Evolutionary conservation across 2,797 vertebrate genomes (phyloP), one percentile per base, ranked within the genome.

Genomic region (Aeoliscus strigatus): DNA sequence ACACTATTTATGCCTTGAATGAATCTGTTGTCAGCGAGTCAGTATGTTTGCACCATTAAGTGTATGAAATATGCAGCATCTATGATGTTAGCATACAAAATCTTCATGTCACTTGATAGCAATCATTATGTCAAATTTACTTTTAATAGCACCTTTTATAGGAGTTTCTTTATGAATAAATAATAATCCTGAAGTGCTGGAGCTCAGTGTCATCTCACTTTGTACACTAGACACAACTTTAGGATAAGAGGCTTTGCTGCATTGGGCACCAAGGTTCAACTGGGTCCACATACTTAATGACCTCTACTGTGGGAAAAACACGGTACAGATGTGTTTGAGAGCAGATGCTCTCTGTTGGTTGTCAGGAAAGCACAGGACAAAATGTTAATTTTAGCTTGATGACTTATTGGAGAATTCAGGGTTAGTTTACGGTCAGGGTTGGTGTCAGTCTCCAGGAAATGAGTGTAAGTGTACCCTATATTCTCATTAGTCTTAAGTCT

Each of bases 81-180:
- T 24, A 39, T 7, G 16, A 45, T 14, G 28, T 17, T 29, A 26
- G 57, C 31, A 54, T 48, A 15, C 28, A 56, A 34, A 58, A 40
- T 1, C 14, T 49, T 27, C 21, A 10, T 31, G n/a, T n/a, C n/a
- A n/a, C 14, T 36, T 29, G n/a, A 63, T 40, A 3, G 41, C 21
- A 39, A 30, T 30, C 16, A 28, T 21, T 32, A 30, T 16, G 38
- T 31, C 41, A 47, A 30, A 30, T 44, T 18, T 12, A 37, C 37
- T 53, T 51, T 66, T 47, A 52, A 66, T 39, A 43, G 51, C 9
- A 17, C 14, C 49, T 57, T 25, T 71, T 44, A 66, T 49, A 71
- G 68, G 70, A 67, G 32, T 69, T 52, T 42, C 62, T 1, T 8
- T n/a, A 69, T 79, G 60, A 77, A 78, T 80, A 79, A 79, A 54